These are phyloP conservation scores for Ctenopoma multispine DNA, from an alignment of 2,797 vertebrate genomes.

Conservation along the genomic window DNA sequence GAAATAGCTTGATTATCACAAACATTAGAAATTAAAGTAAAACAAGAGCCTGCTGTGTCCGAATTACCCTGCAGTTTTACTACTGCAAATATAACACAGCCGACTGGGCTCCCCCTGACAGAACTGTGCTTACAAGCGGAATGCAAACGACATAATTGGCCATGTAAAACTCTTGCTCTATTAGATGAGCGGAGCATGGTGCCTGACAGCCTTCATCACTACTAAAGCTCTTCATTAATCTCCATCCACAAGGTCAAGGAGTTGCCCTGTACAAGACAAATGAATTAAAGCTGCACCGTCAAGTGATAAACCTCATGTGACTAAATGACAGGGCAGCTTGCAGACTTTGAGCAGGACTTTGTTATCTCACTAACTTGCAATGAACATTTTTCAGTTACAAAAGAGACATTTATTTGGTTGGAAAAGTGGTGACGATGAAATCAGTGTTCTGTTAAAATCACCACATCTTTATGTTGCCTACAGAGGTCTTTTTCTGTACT, in stretches of 20 bases:
- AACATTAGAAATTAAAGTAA: neutral
- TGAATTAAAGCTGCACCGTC: slow-evolving; percentile 70
- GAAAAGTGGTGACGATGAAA: neutral
- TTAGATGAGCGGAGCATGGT: slow-evolving; percentile 68
- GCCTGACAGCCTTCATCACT: slow-evolving; percentile 78
- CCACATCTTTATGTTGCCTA: neutral
- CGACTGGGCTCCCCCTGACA: slow-evolving; percentile 47
- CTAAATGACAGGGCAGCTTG: slow-evolving; percentile 27
- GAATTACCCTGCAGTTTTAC: slow-evolving; percentile 48
- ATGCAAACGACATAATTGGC: slow-evolving; percentile 78
- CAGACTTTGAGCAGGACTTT: slow-evolving; percentile 23
- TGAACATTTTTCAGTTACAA: slow-evolving; percentile 10
- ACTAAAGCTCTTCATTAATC: slow-evolving; percentile 85
- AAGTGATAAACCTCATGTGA: slow-evolving; percentile 57
- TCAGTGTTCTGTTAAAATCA: slow-evolving; percentile 2
- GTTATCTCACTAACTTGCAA: slow-evolving; percentile 35
- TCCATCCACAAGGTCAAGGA: slow-evolving; percentile 81
- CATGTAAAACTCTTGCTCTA: slow-evolving; percentile 76
- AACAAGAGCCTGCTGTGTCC: slow-evolving; percentile 11
- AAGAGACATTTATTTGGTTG: neutral
- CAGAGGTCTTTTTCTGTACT: slow-evolving; percentile 1
- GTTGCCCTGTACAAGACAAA: slow-evolving; percentile 74
- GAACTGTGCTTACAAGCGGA: slow-evolving; percentile 66
- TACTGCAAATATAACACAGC: slow-evolving; percentile 32
- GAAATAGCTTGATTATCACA: neutral